phyloP scores from a whole-genome alignment of 2,888 invertebrate species.

The Slavum lentiscoides region DNA sequence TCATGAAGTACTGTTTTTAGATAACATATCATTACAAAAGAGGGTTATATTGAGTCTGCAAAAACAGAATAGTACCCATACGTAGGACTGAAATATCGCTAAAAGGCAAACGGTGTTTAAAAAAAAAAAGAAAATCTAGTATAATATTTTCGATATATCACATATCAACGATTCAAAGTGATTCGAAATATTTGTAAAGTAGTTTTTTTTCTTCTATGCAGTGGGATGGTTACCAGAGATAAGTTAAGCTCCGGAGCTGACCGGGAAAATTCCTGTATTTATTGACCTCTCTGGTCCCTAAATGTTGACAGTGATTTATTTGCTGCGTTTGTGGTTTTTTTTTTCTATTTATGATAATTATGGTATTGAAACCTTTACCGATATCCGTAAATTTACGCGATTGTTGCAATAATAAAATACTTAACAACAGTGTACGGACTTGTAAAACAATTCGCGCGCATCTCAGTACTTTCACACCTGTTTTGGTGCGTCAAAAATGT shows the following conservation, averaged over 20 bases:
- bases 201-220: background rate
- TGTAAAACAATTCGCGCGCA: too few species aligned
- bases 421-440: too few species aligned
- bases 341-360: background rate
- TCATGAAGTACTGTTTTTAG: too few species aligned
- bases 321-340: background rate
- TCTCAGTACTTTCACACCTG: background rate
- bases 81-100: slow-evolving; percentile 1
- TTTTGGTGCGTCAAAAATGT: too few species aligned
- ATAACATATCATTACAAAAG: too few species aligned
- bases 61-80: too few species aligned
- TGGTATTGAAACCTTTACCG: too few species aligned
- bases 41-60: too few species aligned
- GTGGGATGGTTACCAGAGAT: slow-evolving; percentile 36
- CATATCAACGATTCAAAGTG: background rate
- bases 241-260: slow-evolving; percentile 38
- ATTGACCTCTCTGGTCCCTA: slow-evolving; percentile 33
- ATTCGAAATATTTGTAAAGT: slow-evolving; percentile 29
- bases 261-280: slow-evolving; percentile 24
- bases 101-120: background rate
- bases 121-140: background rate
- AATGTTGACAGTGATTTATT: slow-evolving; percentile 41
- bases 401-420: too few species aligned
- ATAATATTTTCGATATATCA: slow-evolving; percentile 3
- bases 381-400: too few species aligned